Evolutionary conservation across 2,113 vertebrate species (phyloP).

Genomic region (Clarias magur): DNA sequence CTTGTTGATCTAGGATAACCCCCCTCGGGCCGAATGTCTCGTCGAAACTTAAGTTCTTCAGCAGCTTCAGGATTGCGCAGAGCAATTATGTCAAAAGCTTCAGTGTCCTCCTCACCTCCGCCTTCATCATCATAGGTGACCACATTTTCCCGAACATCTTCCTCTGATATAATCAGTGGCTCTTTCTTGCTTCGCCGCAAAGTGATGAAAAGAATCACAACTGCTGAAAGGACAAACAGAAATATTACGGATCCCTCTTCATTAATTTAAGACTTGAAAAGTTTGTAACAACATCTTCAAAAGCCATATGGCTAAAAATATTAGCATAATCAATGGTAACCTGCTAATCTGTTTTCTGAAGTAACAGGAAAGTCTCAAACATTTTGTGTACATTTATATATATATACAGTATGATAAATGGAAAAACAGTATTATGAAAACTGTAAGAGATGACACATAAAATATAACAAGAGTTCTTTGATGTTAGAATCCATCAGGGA

Average conservation of each 20-base stretch:
- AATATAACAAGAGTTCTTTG: background rate
- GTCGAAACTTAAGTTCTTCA: conserved; percentile 88
- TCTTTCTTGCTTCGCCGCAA: conserved; percentile 84
- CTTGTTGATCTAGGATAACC: conserved; percentile 63
- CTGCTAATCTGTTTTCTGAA: background rate
- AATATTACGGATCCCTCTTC: background rate
- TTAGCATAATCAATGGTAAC: background rate
- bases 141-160: conserved; percentile 84
- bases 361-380: background rate
- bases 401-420: background rate
- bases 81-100: conserved; percentile 90
- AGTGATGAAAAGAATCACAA: conserved; percentile 82
- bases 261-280: background rate
- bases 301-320: background rate
- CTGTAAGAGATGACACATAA: background rate
- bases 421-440: background rate
- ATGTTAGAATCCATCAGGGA: background rate
- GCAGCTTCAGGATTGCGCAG: conserved; percentile 82
- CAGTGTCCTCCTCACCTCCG: conserved; percentile 93
- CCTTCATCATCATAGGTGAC: conserved; percentile 95
- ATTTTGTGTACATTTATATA: background rate
- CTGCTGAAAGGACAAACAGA: conserved; percentile 67
- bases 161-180: conserved; percentile 84
- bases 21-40: conserved; percentile 85
- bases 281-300: background rate